A percentile compares a stretch with the other conserved stretches of the same genome.
phyloP scores from a whole-genome alignment of 2,113 vertebrate species.

The Xenopus borealis region DNA sequence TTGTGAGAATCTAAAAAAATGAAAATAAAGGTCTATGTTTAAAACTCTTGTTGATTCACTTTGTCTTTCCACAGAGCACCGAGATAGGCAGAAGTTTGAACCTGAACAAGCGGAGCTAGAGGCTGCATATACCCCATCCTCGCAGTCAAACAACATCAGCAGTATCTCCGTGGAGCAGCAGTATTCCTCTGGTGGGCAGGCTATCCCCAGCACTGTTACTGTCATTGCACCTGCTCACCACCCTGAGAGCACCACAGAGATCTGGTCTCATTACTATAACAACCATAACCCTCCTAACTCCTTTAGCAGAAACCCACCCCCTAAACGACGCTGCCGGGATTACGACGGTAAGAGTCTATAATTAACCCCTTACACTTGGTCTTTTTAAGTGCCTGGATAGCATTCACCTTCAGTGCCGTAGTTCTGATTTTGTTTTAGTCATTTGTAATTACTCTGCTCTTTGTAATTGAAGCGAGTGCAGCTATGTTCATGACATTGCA shows the following conservation, averaged over 20 bases:
- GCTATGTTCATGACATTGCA: no score
- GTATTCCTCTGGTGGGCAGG: conserved; percentile 74
- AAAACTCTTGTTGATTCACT: conserved; percentile 15
- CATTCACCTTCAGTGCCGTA: not conserved
- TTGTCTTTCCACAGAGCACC: conserved; percentile 63
- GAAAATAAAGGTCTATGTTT: no score
- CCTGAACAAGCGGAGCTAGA: conserved; percentile 73
- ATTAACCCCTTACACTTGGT: not conserved
- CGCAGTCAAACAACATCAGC: conserved; percentile 57
- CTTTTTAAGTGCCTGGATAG: no score
- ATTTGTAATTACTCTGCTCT: no score
- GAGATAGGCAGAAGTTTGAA: conserved; percentile 77
- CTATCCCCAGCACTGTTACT: conserved; percentile 78
- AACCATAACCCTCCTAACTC: conserved; percentile 82
- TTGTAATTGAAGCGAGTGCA: no score
- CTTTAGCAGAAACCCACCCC: conserved; percentile 74
- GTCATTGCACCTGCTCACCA: conserved; percentile 83
- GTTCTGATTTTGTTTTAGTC: no score
- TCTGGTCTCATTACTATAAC: conserved; percentile 89
- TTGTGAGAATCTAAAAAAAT: no score
- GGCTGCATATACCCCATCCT: conserved; percentile 67
- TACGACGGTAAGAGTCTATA: conserved; percentile 81
- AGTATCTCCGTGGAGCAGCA: conserved; percentile 58
- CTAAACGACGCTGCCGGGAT: conserved; percentile 92
- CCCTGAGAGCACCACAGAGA: conserved; percentile 91